Conservation (phyloP, 2,113 vertebrate genomes). For the Beaufortia kweichowensis region DNA sequence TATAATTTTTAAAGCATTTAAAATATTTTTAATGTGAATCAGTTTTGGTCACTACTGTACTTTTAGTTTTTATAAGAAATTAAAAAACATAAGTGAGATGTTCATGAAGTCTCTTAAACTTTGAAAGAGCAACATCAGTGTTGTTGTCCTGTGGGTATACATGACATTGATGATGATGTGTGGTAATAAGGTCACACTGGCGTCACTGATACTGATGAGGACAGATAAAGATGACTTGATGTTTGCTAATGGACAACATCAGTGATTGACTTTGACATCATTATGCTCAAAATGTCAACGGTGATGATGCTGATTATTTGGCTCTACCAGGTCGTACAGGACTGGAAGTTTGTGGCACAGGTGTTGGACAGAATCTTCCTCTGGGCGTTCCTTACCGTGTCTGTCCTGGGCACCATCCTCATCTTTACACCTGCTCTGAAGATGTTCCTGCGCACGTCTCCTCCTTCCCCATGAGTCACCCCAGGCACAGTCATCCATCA, state of each 20-base stretch:
- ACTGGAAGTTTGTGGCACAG: conserved; percentile 98
- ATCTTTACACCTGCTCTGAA: conserved; percentile 93
- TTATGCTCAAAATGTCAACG: neutral
- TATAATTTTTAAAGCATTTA: no score
- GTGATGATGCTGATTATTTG: neutral
- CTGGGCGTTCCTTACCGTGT: conserved; percentile 88
- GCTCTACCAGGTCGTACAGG: conserved; percentile 85
- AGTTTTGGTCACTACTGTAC: no score
- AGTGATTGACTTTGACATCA: neutral
- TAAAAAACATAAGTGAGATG: no score
- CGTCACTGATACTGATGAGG: neutral
- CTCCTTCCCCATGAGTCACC: conserved; percentile 48
- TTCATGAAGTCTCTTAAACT: no score
- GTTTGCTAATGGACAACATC: neutral
- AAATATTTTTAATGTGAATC: no score
- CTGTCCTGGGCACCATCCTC: conserved; percentile 85
- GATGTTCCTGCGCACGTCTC: conserved; percentile 78
- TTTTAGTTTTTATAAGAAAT: no score
- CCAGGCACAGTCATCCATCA: neutral
- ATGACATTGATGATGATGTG: neutral
- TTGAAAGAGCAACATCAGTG: neutral
- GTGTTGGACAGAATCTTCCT: conserved; percentile 94
- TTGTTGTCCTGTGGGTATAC: neutral
- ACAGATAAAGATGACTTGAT: neutral
- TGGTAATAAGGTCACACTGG: neutral